Evolutionary conservation across 1,140 invertebrate species (phyloP), one percentile per base, ranked within the genome.

Genomic region (Geopemphigus sp.): DNA sequence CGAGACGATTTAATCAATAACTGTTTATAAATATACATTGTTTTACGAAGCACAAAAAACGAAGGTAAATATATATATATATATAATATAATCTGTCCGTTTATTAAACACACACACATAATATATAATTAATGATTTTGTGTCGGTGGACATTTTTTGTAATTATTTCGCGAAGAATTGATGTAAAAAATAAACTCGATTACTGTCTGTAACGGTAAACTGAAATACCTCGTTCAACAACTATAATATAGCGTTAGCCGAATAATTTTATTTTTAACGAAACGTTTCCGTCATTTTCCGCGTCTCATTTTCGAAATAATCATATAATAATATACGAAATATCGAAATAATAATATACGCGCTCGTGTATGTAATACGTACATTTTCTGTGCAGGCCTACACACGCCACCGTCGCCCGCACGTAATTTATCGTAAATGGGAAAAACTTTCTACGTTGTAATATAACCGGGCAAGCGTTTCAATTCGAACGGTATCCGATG

Each of bases 261-360:
- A 72, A 54, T n/a, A n/a, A n/a, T n/a, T n/a, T n/a, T n/a, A 24
- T 70, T 70, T 53, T 70, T 70, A 22, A 70, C 19, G 26, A 39
- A 70, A 70, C 66, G 47, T 53, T 53, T 70, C 17, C 53, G 22
- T 66, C 22, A 47, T 22, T 17, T 53, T 29, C 17, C 47, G 1
- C 1, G 17, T 19, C 19, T 26, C 59, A 54, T 29, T 11, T 29
- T 54, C 26, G 24, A 10, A 32, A 10, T 29, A 54, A 72, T 4
- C 3, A 39, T 4, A 39, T 8, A 72, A 54, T 29, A 72, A 72
- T 29, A 54, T 53, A 10, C 22, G 19, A n/a, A n/a, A 70, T 53
- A 53, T 47, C 53, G 47, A 70, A n/a, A 53, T 53, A 70, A 70
- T 63, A 24, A 59, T 26, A 12, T 24, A 32, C 12, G 32, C 47